Evolutionary conservation across 2,888 invertebrate genomes (phyloP).

Genomic region (Apodemia mormo): DNA sequence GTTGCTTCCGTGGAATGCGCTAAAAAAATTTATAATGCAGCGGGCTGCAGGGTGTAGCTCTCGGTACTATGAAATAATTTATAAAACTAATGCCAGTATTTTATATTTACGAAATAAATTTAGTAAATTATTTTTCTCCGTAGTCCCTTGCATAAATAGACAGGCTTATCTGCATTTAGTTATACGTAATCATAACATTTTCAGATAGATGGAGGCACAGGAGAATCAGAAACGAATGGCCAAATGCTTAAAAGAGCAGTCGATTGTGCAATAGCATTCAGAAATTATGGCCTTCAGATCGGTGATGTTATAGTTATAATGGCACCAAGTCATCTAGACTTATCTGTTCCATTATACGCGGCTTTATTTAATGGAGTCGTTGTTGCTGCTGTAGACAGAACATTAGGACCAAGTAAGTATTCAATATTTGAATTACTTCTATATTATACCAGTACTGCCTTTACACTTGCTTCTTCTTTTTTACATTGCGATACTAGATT

Average conservation of each 20-base stretch:
- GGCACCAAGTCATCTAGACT: constrained; percentile 66
- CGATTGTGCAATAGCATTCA: constrained; percentile 57
- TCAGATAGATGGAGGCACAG: constrained; percentile 43
- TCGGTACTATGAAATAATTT: too few species aligned
- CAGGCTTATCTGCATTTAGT: too few species aligned
- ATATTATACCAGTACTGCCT: too few species aligned
- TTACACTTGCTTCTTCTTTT: too few species aligned
- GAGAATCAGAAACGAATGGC: constrained; percentile 56
- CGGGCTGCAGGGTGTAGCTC: too few species aligned
- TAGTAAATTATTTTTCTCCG: too few species aligned
- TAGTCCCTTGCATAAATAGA: too few species aligned
- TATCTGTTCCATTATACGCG: constrained; percentile 68
- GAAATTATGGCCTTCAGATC: constrained; percentile 52
- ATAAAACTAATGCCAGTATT: too few species aligned
- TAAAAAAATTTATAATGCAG: too few species aligned
- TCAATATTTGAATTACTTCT: neutral
- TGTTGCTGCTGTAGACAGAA: constrained; percentile 51
- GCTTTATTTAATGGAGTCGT: constrained; percentile 64
- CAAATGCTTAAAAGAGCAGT: constrained; percentile 54
- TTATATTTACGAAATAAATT: too few species aligned
- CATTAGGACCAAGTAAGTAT: constrained; percentile 52
- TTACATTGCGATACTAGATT: too few species aligned
- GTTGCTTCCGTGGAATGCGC: too few species aligned
- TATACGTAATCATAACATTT: neutral
- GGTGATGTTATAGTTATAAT: constrained; percentile 71